A percentile compares a stretch with the other conserved stretches of the same genome.
These are phyloP conservation scores for Pocillopora grandis DNA, from an alignment of 92 coral and sea anemone species.

Conservation along the genomic window DNA sequence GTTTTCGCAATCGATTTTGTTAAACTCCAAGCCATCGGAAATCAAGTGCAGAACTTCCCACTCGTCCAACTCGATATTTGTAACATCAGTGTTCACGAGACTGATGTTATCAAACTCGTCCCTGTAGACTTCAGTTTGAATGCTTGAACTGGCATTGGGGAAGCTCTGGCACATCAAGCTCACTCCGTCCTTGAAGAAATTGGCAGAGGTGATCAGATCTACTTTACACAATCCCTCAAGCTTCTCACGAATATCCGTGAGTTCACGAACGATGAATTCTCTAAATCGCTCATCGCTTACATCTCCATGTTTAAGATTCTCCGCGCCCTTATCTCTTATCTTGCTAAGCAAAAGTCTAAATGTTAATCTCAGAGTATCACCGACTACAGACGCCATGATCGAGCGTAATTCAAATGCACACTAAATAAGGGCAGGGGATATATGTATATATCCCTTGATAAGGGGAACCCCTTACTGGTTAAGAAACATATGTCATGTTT, in stretches of 20 bases:
- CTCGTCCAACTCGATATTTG: constrained; percentile 60
- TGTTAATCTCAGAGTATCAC: constrained; percentile 55
- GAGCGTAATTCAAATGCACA: neutral
- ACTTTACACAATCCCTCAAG: constrained; percentile 66
- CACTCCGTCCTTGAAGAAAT: constrained; percentile 69
- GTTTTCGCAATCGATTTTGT: constrained; percentile 48
- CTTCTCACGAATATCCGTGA: constrained; percentile 58
- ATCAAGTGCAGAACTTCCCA: constrained; percentile 61
- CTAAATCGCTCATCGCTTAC: constrained; percentile 63
- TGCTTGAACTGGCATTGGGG: constrained; percentile 32
- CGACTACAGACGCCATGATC: constrained; percentile 55
- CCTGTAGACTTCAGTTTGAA: constrained; percentile 43
- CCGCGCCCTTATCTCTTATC: constrained; percentile 58
- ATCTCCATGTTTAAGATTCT: constrained; percentile 57
- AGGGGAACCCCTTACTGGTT: neutral
- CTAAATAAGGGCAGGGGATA: neutral
- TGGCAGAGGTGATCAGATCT: constrained; percentile 59
- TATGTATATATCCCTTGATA: neutral
- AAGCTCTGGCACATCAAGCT: constrained; percentile 50
- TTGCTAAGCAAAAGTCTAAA: constrained; percentile 61
- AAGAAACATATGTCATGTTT: no score
- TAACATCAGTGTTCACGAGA: constrained; percentile 46
- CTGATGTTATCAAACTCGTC: constrained; percentile 35
- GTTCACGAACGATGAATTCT: constrained; percentile 68
- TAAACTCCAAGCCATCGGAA: constrained; percentile 48